Evolutionary conservation across 92 coral and sea anemone genomes (phyloP), one percentile per base, ranked within the genome.

Genomic region (Epizoanthus ramosus): DNA sequence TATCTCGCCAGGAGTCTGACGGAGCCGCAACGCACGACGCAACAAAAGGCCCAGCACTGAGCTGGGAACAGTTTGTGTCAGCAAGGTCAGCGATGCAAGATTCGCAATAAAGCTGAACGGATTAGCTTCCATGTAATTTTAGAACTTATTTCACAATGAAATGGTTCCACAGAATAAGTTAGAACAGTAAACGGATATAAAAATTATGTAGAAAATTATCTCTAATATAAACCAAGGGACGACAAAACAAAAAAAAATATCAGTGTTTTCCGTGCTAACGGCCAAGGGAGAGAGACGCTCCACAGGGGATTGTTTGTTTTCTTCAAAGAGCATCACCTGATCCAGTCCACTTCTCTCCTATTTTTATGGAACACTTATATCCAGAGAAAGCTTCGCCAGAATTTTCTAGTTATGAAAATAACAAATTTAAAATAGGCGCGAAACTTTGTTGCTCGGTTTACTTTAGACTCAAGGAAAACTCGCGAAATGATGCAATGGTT

Each of bases 401-500:
- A 28, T 67, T 67, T 33, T 21, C 50, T 6, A 67, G 47, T 4
- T 33, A 50, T 41, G n/a, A 17, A 67, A 9, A 39, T 24, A 65
- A 65, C 17, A 19, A 67, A 66, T 66, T 66, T n/a, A 7, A 6
- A 23, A 63, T 65, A 15, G 17, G 22, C 47, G 39, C 8, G 50
- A 50, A 43, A 43, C 50, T 8, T 43, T 43, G 8, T 4, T 43
- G 50, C 15, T 13, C 43, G 6, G 6, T 37, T 9, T 13, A 12
- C 15, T 50, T 50, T 12, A 50, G 47, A 9, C 41, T 17, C 41
- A 74, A 31, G 79, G 68, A 31, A 75, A 75, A 75, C 81, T 75
- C 56, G 68, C 68, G 4, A 33, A 6, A 19, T 71, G 33, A 71
- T 43, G 75, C 31, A 71, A 70, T 70, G 75, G 81, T 35, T 75